Conservation (phyloP, 2,797 vertebrate species). For the Anableps anableps region DNA sequence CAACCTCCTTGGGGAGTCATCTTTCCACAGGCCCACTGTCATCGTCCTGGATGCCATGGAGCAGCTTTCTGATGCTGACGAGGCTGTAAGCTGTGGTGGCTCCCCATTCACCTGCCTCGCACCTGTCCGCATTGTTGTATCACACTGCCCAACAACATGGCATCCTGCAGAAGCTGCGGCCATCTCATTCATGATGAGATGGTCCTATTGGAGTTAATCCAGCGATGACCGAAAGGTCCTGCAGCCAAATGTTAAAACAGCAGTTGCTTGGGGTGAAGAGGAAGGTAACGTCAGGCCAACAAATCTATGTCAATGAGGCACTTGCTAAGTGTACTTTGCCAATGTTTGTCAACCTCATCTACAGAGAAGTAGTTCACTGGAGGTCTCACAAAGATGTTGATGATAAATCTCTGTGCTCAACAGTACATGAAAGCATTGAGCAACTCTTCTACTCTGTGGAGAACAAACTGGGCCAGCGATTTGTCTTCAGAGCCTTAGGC, state of each 20-base stretch:
- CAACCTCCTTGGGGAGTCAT: slow-evolving; percentile 94
- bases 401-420: slow-evolving; percentile 92
- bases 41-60: slow-evolving; percentile 95
- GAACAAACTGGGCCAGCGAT: slow-evolving; percentile 89
- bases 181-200: slow-evolving; percentile 93
- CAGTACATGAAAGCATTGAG: slow-evolving; percentile 98
- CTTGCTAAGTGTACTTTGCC: slow-evolving; percentile 97
- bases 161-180: slow-evolving; percentile 95
- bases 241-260: slow-evolving; percentile 98
- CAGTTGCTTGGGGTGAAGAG: slow-evolving; percentile 93
- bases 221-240: slow-evolving; percentile 94
- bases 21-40: slow-evolving; percentile 92
- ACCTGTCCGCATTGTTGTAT: slow-evolving; percentile 94
- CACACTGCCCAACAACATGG: slow-evolving; percentile 97
- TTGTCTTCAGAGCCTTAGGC: slow-evolving; percentile 93
- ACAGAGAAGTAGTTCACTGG: slow-evolving; percentile 95
- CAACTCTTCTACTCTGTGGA: slow-evolving; percentile 96
- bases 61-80: slow-evolving; percentile 93
- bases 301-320: slow-evolving; percentile 98
- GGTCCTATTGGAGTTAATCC: slow-evolving; percentile 91
- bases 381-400: slow-evolving; percentile 98
- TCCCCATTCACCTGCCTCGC: slow-evolving; percentile 93
- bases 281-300: slow-evolving; percentile 98
- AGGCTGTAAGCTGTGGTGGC: slow-evolving; percentile 99
- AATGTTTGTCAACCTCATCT: slow-evolving; percentile 99